Base-by-base conservation (phyloP, 2,113 vertebrate species). In the Podarcis muralis region DNA sequence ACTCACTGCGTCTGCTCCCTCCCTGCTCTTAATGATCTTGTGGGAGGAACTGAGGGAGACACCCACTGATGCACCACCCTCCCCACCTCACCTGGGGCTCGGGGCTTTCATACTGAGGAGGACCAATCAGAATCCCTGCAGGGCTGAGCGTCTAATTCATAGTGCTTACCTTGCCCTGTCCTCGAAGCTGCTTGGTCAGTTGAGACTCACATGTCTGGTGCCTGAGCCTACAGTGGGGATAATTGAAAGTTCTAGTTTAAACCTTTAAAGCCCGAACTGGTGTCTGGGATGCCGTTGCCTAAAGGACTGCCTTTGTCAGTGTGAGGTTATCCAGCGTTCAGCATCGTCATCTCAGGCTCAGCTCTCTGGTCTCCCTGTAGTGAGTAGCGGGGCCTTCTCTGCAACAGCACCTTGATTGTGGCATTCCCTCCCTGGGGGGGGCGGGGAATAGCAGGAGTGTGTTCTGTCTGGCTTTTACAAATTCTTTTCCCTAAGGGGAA, bases 371-470 rank as follows among this genome's bases (percentile, higher is more conserved):
- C 32, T 75, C 72, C 18, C 27, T 69, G 27, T 69, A 12, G 66
- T 3, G 66, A 68, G 25, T 25, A 66, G 23, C 25, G 23, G 23
- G 66, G 25, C 7, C 23, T 68, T n/a, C 11, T 69, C 18, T 69
- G 68, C 68, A 69, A n/a, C 8, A 27, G 8, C 6, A 30, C 68
- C 27, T 69, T 27, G 9, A 30, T 30, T 69, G 8, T 69, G 68
- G 15, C 16, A 35, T 35, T 62, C 72, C 6, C 5, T 37, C n/a
- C 15, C 32, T 7, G 72, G 5, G 16, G 72, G 32, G 2, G 72
- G 5, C 6, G 72, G 32, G 2, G 20, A 62, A 62, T 20, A 0
- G 1, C 59, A 62, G 20, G 59, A 4, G 5, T 7, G 5, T 2
- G 15, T n/a, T 18, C 30, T 18, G 27, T 2, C 48, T 59, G 13